Conservation (phyloP, 92 coral and sea anemone species). For the Pocillopora meandrina region DNA sequence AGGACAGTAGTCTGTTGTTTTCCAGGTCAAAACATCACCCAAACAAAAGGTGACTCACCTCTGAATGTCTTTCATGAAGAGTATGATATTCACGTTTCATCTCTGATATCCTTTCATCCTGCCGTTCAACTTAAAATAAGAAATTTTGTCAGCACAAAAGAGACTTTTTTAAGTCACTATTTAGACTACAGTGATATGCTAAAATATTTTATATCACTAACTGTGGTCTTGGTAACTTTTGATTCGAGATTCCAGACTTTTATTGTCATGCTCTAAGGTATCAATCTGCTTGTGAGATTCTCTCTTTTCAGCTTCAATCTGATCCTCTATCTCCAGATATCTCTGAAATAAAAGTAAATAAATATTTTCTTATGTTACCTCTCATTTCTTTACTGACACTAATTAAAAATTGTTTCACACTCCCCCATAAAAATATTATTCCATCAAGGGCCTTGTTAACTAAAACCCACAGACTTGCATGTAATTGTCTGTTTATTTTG, state of each 20-base stretch:
- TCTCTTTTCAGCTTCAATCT: slow-evolving; percentile 90
- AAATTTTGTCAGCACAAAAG: neutral
- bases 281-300: slow-evolving; percentile 82
- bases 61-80: slow-evolving; percentile 91
- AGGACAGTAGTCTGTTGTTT: no score
- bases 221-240: slow-evolving; percentile 91
- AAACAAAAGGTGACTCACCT: slow-evolving; percentile 46
- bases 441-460: no score
- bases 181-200: neutral
- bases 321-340: slow-evolving; percentile 97
- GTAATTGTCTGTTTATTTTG: no score
- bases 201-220: slow-evolving; percentile 27
- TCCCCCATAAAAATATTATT: no score
- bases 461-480: no score
- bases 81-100: slow-evolving; percentile 85
- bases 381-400: no score
- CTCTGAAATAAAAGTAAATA: slow-evolving; percentile 57
- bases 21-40: neutral
- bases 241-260: slow-evolving; percentile 80
- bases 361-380: no score
- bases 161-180: neutral
- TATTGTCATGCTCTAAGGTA: slow-evolving; percentile 81
- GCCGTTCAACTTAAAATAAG: slow-evolving; percentile 76
- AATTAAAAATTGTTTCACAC: no score
- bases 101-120: slow-evolving; percentile 92